phyloP scores from a whole-genome alignment of 2,797 vertebrate species.

The Periophthalmus magnuspinnatus region DNA sequence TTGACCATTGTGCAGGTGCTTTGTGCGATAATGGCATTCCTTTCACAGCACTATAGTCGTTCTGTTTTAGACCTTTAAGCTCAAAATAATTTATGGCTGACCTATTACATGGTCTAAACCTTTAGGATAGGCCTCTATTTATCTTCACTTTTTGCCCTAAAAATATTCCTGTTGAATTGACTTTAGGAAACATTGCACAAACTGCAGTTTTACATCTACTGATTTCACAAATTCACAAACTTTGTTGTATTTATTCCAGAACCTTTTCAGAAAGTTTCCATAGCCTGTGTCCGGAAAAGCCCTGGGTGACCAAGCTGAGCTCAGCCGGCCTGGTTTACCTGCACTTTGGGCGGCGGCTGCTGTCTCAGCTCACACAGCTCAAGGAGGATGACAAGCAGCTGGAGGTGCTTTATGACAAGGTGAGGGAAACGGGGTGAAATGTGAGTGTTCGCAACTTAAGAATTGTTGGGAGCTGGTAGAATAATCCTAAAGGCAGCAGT shows the following conservation, averaged over 20 bases:
- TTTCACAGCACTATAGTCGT: background rate
- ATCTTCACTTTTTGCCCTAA: background rate
- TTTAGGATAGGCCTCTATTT: background rate
- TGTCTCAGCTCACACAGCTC: constrained; percentile 78
- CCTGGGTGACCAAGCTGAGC: constrained; percentile 93
- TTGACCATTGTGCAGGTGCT: constrained; percentile 1
- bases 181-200: background rate
- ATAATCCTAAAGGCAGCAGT: no score
- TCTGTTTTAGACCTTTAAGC: background rate
- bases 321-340: constrained; percentile 91
- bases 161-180: no score
- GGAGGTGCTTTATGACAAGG: constrained; percentile 86
- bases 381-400: constrained; percentile 77
- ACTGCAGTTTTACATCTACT: background rate
- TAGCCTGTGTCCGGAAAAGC: constrained; percentile 85
- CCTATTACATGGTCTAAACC: background rate
- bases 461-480: no score
- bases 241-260: constrained; percentile 59
- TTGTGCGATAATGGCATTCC: background rate
- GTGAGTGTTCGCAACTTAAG: background rate
- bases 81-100: background rate
- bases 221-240: background rate
- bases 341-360: constrained; percentile 86
- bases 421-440: constrained; percentile 42
- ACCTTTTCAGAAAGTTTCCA: constrained; percentile 85